Base-by-base conservation (phyloP, 2,113 vertebrate species). In the Menura novaehollandiae region DNA sequence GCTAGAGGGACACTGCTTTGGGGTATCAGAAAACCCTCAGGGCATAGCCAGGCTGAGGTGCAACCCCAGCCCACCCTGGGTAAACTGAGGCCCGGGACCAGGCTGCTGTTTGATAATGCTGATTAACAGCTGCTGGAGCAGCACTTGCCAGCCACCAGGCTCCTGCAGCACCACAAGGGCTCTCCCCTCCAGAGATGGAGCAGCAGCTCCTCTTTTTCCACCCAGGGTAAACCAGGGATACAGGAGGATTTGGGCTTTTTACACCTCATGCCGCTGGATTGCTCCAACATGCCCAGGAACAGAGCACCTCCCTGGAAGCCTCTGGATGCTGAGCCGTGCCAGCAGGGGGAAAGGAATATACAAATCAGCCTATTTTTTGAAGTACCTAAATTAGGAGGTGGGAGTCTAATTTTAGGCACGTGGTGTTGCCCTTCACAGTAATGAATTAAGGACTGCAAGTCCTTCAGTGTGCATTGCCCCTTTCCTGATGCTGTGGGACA, bases 331-430 rank as follows among this genome's bases (percentile, higher is more conserved):
- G 37, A 82, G 47, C 66, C 1, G n/a, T 58, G 43, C 69, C 46
- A 56, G 63, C 3, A 6, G 58, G 9, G 15, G 6, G 14, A 23
- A 68, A 52, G 19, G 12, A 75, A 78, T 51, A 41, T 13, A 59
- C 15, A 52, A 75, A 58, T 33, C 56, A 64, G 23, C 64, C 71
- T 85, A 20, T 91, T 90, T 90, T 79, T 43, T 88, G 71, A 83
- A 83, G 23, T 60, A n/a, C 67, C 88, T 91, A 69, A 92, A 90
- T 82, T 90, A 90, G 72, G 51, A 95, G 71, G 82, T 82, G 75
- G 74, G 44, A 88, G 28, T 73, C 63, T 93, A 88, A 96, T 93
- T 93, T 90, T 83, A 92, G 85, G 75, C 33, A 67, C 71, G 22
- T n/a, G 62, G 44, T 7, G 2, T 17, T 94, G 91, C 30, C 60